Conservation (phyloP, 2,797 vertebrate genomes). For the Microcaecilia unicolor region DNA sequence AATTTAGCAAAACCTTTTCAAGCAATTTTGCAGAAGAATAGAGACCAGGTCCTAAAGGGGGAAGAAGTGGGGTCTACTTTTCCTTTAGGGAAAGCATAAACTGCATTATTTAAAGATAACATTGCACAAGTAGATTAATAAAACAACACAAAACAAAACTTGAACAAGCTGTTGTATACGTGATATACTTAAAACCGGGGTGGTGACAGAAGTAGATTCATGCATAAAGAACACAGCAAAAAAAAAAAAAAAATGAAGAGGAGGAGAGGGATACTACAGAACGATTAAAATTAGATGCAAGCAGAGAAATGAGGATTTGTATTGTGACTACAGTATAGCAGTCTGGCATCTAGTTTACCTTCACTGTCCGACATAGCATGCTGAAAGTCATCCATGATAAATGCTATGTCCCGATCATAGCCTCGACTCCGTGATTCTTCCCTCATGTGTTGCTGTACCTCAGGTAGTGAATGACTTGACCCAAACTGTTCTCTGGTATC, state of each 20-base stretch:
- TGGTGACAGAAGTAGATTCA: slow-evolving; percentile 31
- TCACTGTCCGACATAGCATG: slow-evolving; percentile 99
- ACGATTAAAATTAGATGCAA: slow-evolving; percentile 64
- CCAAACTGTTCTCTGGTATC: slow-evolving; percentile 97
- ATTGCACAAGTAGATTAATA: slow-evolving; percentile 47
- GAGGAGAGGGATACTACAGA: slow-evolving; percentile 41
- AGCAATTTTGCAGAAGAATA: too few species aligned
- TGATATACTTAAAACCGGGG: background rate
- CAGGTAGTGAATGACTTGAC: slow-evolving; percentile 95
- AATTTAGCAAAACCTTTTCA: too few species aligned
- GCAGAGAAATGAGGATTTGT: slow-evolving; percentile 73
- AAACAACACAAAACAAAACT: slow-evolving; percentile 30
- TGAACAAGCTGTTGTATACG: background rate
- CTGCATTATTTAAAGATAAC: slow-evolving; percentile 35
- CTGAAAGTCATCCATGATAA: slow-evolving; percentile 98
- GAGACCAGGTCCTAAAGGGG: too few species aligned
- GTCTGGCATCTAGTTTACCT: slow-evolving; percentile 87
- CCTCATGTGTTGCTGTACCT: slow-evolving; percentile 98
- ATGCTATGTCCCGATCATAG: slow-evolving; percentile 94
- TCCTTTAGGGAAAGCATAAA: too few species aligned
- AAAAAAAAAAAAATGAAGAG: slow-evolving; percentile 50
- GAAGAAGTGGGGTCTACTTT: too few species aligned
- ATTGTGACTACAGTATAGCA: slow-evolving; percentile 62
- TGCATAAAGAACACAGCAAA: slow-evolving; percentile 49
- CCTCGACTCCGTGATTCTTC: slow-evolving; percentile 92